Evolutionary conservation across 2,888 invertebrate species (phyloP).

Genomic region (Chymomyza caudatula): DNA sequence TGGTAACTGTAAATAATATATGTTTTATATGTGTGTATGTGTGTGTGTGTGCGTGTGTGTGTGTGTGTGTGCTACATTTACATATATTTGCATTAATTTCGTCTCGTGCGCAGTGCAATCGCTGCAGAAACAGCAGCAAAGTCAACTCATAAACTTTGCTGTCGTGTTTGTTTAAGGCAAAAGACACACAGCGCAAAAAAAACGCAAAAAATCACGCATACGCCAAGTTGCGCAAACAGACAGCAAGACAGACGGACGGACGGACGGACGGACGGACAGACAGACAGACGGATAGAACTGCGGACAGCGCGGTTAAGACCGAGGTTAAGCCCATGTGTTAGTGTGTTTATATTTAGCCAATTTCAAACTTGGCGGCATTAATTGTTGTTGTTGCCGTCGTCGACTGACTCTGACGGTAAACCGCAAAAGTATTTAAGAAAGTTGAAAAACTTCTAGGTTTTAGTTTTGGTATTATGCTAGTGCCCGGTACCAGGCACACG

Average conservation of each 20-base stretch:
- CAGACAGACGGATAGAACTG: neutral
- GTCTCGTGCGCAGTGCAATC: neutral
- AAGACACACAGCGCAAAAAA: neutral
- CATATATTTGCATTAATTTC: constrained; percentile 38
- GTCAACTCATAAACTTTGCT: constrained; percentile 32
- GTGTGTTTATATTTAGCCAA: constrained; percentile 40
- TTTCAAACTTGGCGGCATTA: constrained; percentile 48
- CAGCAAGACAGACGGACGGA: no score
- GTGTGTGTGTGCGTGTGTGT: neutral
- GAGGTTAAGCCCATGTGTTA: neutral
- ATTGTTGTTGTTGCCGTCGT: constrained; percentile 35
- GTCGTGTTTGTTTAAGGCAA: neutral
- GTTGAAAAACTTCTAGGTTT: constrained; percentile 46
- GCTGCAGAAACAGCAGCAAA: constrained; percentile 10
- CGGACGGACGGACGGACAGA: no score
- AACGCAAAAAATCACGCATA: constrained; percentile 50
- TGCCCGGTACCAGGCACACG: constrained; percentile 61
- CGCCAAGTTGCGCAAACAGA: constrained; percentile 40
- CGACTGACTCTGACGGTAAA: constrained; percentile 16
- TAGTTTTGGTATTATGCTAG: constrained; percentile 11
- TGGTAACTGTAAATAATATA: neutral
- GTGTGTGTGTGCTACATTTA: constrained; percentile 1
- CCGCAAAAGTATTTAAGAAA: constrained; percentile 70
- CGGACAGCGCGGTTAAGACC: neutral
- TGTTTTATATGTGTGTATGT: neutral